A percentile compares a stretch with the other conserved stretches of the same genome.
Evolutionary conservation across 2,888 invertebrate species (phyloP).

Genomic region (Acheta domesticus): DNA sequence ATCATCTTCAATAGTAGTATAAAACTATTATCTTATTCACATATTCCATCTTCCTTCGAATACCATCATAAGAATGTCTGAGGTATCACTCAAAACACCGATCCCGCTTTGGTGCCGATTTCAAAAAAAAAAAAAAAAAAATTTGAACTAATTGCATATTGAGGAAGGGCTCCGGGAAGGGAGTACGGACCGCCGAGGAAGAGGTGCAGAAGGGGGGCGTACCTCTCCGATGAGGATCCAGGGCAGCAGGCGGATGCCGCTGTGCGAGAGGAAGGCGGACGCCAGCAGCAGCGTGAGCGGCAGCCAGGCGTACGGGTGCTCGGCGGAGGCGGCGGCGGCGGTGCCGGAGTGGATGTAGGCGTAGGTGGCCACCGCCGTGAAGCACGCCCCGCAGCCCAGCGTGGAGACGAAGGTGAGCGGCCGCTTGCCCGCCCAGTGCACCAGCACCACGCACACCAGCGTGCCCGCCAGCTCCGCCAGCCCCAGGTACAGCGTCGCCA

Average conservation of each 20-base stretch:
- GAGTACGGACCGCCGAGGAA: no score
- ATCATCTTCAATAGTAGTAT: no score
- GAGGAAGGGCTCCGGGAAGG: no score
- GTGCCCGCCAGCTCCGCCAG: constrained; percentile 65
- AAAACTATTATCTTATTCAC: no score
- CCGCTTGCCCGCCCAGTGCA: constrained; percentile 71
- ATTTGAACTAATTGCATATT: no score
- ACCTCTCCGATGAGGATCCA: constrained; percentile 80
- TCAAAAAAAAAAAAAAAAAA: no score
- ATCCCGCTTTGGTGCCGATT: no score
- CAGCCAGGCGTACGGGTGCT: constrained; percentile 54
- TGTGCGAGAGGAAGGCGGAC: constrained; percentile 66
- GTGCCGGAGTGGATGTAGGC: constrained; percentile 43
- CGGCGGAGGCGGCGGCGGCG: constrained; percentile 31
- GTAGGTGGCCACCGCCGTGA: constrained; percentile 59
- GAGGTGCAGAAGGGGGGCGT: constrained; percentile 50
- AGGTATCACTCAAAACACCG: no score
- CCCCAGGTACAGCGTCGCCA: constrained; percentile 70
- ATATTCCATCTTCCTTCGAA: no score
- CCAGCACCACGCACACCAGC: constrained; percentile 60
- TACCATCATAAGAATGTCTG: no score
- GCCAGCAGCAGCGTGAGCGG: constrained; percentile 63
- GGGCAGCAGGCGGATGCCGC: constrained; percentile 67
- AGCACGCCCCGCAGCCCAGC: constrained; percentile 62
- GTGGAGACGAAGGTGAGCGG: constrained; percentile 65